These are phyloP conservation scores for Colletes gigas DNA, from an alignment of 1,140 invertebrate genomes.

Conservation along the genomic window DNA sequence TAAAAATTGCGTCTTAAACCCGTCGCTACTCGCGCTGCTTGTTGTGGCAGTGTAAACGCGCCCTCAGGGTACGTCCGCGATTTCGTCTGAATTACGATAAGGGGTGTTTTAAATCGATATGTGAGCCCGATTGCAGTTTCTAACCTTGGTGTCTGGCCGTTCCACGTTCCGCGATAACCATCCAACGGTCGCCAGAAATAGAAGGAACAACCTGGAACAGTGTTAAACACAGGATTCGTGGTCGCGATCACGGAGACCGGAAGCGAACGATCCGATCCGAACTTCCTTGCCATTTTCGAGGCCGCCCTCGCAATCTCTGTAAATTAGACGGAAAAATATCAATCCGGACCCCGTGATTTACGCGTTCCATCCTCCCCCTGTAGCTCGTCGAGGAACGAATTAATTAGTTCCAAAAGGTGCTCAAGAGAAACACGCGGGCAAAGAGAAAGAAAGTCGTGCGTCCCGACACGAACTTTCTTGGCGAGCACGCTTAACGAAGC, in stretches of 20 bases:
- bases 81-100: conserved; percentile 66
- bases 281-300: conserved; percentile 19
- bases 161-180: conserved; percentile 56
- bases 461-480: neutral
- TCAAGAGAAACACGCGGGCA: neutral
- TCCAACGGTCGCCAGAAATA: conserved; percentile 57
- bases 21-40: neutral
- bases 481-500: neutral
- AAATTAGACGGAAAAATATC: too few relatives aligned
- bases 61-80: conserved; percentile 37
- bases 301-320: neutral
- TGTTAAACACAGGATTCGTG: conserved; percentile 31
- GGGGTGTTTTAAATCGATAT: conserved; percentile 61
- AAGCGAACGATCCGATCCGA: conserved; percentile 13
- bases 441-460: too few relatives aligned
- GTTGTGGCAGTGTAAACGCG: neutral
- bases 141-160: conserved; percentile 66
- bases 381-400: too few relatives aligned
- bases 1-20: too few relatives aligned
- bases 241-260: conserved; percentile 24
- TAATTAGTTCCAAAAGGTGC: neutral
- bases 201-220: conserved; percentile 48
- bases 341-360: too few relatives aligned
- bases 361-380: too few relatives aligned
- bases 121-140: conserved; percentile 39